Evolutionary conservation across 1,140 invertebrate genomes (phyloP).

Genomic region (Antheraea mylitta): DNA sequence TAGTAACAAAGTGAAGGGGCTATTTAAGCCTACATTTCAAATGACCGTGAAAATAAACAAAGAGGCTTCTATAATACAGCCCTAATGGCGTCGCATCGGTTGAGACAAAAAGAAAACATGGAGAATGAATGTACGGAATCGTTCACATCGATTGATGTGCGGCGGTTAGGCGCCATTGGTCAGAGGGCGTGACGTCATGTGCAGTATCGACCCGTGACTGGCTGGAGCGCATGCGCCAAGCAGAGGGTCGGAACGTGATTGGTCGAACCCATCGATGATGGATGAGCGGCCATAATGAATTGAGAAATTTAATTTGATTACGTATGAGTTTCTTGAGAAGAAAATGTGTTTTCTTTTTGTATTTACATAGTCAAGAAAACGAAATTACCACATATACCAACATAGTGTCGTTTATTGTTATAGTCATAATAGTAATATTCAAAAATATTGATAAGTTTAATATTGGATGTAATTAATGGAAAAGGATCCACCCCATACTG

Average conservation of each 20-base stretch:
- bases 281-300: conserved; percentile 35
- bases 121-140: conserved; percentile 28
- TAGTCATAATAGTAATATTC: too few species aligned
- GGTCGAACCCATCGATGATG: conserved; percentile 30
- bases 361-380: background rate
- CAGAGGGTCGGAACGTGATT: conserved; percentile 41
- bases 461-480: too few species aligned
- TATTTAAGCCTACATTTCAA: conserved; percentile 1
- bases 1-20: conserved; percentile 7
- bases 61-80: conserved; percentile 11
- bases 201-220: conserved; percentile 63
- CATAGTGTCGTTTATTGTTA: too few species aligned
- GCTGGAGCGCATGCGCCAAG: conserved; percentile 64
- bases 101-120: conserved; percentile 27
- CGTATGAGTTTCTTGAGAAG: background rate
- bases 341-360: background rate
- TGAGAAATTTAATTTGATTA: conserved; percentile 21
- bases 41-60: conserved; percentile 25
- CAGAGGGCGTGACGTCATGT: conserved; percentile 63
- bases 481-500: too few species aligned
- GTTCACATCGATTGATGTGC: conserved; percentile 66
- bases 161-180: conserved; percentile 67
- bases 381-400: background rate
- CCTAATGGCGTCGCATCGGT: conserved; percentile 29
- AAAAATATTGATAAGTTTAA: too few species aligned